phyloP scores from a whole-genome alignment of 2,888 invertebrate species.

The Acanthococcus lagerstroemiae region DNA sequence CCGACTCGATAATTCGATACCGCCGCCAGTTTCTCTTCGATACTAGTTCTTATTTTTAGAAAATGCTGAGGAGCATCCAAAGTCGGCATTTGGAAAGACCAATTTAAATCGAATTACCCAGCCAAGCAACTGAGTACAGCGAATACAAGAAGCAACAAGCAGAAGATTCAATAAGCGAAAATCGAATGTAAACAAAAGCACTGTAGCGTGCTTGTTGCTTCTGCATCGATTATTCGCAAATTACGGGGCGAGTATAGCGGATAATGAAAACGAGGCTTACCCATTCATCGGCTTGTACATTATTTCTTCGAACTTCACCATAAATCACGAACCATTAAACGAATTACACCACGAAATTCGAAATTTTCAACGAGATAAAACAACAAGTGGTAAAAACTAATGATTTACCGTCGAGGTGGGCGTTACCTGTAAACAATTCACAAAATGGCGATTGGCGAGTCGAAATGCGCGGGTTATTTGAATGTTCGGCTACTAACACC shows the following conservation, averaged over 20 bases:
- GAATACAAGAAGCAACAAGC: background rate
- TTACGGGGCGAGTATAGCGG: background rate
- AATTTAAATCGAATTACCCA: too few relatives aligned
- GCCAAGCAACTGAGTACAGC: background rate
- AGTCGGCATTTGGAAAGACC: too few relatives aligned
- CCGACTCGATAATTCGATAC: too few relatives aligned
- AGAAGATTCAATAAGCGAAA: background rate
- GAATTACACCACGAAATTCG: background rate
- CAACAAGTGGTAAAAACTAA: conserved; percentile 21
- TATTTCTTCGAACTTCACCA: background rate
- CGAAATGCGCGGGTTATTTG: background rate
- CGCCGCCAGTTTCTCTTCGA: too few relatives aligned
- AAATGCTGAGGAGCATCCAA: too few relatives aligned
- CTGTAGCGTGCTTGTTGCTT: background rate
- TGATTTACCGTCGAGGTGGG: conserved; percentile 17
- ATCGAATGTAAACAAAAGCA: background rate
- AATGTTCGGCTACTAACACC: background rate
- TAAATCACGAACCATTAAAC: background rate
- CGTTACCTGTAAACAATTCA: conserved; percentile 20
- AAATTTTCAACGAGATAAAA: background rate
- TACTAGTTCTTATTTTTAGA: too few relatives aligned
- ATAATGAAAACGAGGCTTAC: background rate
- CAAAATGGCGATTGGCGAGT: conserved; percentile 21
- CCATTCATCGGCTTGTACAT: background rate
- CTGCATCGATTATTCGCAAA: background rate